These are phyloP conservation scores for Acomys russatus DNA, from an alignment of 2,797 vertebrate genomes.

Conservation along the genomic window DNA sequence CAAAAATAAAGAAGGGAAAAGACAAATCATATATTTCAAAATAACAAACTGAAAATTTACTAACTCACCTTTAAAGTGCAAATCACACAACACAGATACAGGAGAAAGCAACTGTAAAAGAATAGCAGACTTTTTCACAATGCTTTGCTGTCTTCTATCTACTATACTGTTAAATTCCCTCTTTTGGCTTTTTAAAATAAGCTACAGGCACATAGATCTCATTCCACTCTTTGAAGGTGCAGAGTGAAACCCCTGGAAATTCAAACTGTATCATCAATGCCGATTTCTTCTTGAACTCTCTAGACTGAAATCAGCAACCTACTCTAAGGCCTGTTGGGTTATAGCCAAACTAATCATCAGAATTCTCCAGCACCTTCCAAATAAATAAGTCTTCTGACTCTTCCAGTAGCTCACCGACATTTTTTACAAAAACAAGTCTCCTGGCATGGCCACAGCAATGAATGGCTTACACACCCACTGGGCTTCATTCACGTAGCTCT, in stretches of 20 bases:
- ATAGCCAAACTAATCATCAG: constrained; percentile 47
- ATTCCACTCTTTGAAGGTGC: neutral
- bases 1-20: neutral
- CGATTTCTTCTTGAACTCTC: constrained; percentile 21
- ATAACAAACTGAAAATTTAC: neutral
- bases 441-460: neutral
- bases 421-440: constrained; percentile 32
- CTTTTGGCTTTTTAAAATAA: neutral
- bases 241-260: constrained; percentile 17
- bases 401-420: constrained; percentile 21
- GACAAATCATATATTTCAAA: neutral
- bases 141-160: too few species aligned
- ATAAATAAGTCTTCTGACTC: constrained; percentile 15
- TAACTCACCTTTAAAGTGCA: too few species aligned
- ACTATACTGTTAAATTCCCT: neutral
- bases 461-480: neutral
- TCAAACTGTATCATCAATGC: neutral
- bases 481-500: neutral
- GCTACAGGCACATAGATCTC: constrained; percentile 2
- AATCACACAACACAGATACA: too few species aligned
- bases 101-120: too few species aligned
- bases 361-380: constrained; percentile 61
- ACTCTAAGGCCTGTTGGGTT: neutral
- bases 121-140: too few species aligned
- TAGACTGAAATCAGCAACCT: neutral